phyloP scores from a whole-genome alignment of 2,797 vertebrate species.

The Xyrichtys novacula region DNA sequence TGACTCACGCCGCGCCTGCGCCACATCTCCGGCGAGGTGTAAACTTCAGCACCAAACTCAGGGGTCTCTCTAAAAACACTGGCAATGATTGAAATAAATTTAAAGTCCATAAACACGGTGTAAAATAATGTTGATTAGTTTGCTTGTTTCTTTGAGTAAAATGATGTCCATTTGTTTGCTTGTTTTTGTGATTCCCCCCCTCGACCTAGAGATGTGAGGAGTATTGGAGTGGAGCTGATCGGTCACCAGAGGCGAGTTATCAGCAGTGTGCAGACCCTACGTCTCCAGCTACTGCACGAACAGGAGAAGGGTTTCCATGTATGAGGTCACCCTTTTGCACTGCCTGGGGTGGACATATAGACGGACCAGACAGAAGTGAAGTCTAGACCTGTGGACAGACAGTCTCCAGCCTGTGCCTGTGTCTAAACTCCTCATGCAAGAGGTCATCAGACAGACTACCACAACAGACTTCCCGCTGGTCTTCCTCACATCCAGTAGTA shows the following conservation, averaged over 20 bases:
- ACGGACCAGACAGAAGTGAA: constrained; percentile 88
- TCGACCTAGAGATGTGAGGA: constrained; percentile 85
- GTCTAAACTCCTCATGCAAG: constrained; percentile 74
- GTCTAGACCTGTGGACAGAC: constrained; percentile 84
- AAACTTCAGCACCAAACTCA: no score
- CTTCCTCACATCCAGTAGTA: constrained; percentile 58
- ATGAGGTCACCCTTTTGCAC: constrained; percentile 84
- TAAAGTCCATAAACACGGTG: constrained; percentile 13
- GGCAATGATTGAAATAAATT: not conserved
- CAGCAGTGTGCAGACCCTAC: constrained; percentile 98
- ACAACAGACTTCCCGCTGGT: constrained; percentile 60
- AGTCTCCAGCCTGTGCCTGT: constrained; percentile 90
- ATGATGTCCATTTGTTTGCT: constrained; percentile 19
- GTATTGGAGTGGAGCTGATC: constrained; percentile 86
- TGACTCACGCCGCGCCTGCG: no score
- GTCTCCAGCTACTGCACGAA: constrained; percentile 96
- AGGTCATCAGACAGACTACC: constrained; percentile 59
- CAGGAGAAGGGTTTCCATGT: constrained; percentile 92
- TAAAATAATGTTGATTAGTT: constrained; percentile 31
- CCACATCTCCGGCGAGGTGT: no score
- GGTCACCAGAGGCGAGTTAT: constrained; percentile 96
- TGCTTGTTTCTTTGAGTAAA: constrained; percentile 34
- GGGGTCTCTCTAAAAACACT: not conserved
- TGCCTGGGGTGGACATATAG: constrained; percentile 89
- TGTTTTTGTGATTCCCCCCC: constrained; percentile 47